Evolutionary conservation across 30 jellyfish, hydroid and myxozoan genomes (phyloP).

Genomic region (Pseudorhiza aurosa): DNA sequence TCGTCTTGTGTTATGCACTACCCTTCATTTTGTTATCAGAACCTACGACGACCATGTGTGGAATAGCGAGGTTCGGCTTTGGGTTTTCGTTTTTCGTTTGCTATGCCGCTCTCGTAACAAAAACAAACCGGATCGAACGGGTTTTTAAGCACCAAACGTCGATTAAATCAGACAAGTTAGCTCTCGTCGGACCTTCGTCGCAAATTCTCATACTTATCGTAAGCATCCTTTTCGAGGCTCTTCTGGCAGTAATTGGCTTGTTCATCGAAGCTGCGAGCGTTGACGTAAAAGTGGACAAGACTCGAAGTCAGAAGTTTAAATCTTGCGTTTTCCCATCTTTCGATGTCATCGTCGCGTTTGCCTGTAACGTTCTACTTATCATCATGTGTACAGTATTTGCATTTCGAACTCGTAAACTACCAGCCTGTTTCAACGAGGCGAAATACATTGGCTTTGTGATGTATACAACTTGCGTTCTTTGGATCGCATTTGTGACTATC

Average conservation of each 20-base stretch:
- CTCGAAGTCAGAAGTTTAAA: slow-evolving; percentile 1
- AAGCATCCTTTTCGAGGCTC: slow-evolving; percentile 47
- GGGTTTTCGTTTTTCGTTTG: slow-evolving; percentile 84
- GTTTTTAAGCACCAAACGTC: slow-evolving; percentile 8
- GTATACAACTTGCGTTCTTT: slow-evolving; percentile 80
- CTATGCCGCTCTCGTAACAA: slow-evolving; percentile 78
- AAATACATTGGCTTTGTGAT: slow-evolving; percentile 83
- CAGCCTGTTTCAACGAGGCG: slow-evolving; percentile 90
- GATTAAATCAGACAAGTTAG: background rate
- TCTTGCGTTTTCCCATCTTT: slow-evolving; percentile 50
- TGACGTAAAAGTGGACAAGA: slow-evolving; percentile 2
- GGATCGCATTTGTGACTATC: slow-evolving; percentile 75
- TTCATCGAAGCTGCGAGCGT: slow-evolving; percentile 12
- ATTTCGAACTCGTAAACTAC: slow-evolving; percentile 86
- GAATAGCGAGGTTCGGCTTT: slow-evolving; percentile 74
- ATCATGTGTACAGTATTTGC: slow-evolving; percentile 83
- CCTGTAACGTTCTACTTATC: slow-evolving; percentile 59
- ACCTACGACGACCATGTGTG: slow-evolving; percentile 66
- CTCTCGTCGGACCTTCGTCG: slow-evolving; percentile 60
- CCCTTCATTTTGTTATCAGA: slow-evolving; percentile 67
- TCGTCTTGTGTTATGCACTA: slow-evolving; percentile 60
- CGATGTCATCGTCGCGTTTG: slow-evolving; percentile 64
- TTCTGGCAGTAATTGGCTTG: slow-evolving; percentile 65
- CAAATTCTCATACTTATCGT: slow-evolving; percentile 48
- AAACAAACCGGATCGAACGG: slow-evolving; percentile 78